Evolutionary conservation across 2,888 invertebrate species (phyloP).

Genomic region (Ypsolopha sequella): DNA sequence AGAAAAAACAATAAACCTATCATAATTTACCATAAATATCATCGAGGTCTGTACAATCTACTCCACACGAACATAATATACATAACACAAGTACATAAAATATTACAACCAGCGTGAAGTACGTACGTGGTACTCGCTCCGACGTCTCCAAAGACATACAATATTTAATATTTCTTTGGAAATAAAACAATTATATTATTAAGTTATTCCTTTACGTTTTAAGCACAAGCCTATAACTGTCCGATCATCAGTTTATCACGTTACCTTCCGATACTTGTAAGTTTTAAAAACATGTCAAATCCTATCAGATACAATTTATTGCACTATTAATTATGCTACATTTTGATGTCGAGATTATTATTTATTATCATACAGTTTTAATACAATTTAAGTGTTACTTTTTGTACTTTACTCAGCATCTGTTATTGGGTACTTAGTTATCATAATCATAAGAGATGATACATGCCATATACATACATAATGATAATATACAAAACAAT

Average conservation of each 20-base stretch:
- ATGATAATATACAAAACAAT: constrained; percentile 16
- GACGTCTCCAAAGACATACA: not conserved
- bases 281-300: constrained; percentile 2
- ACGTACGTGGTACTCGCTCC: too few species aligned
- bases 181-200: constrained; percentile 22
- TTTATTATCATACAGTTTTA: not conserved
- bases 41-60: constrained; percentile 31
- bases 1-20: constrained; percentile 26
- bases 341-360: constrained; percentile 21
- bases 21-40: constrained; percentile 22
- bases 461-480: constrained; percentile 10
- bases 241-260: constrained; percentile 26
- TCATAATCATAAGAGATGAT: not conserved
- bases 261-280: constrained; percentile 12
- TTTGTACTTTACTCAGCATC: constrained; percentile 61
- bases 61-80: constrained; percentile 1
- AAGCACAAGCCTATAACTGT: constrained; percentile 20
- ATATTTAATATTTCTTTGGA: constrained; percentile 48
- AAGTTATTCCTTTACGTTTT: not conserved
- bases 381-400: constrained; percentile 1
- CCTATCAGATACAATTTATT: constrained; percentile 41
- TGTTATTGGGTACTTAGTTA: not conserved
- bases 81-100: not conserved
- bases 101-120: not conserved
- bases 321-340: constrained; percentile 61